phyloP scores from a whole-genome alignment of 2,113 vertebrate genomes.

The Chaetorhynchus papuensis region DNA sequence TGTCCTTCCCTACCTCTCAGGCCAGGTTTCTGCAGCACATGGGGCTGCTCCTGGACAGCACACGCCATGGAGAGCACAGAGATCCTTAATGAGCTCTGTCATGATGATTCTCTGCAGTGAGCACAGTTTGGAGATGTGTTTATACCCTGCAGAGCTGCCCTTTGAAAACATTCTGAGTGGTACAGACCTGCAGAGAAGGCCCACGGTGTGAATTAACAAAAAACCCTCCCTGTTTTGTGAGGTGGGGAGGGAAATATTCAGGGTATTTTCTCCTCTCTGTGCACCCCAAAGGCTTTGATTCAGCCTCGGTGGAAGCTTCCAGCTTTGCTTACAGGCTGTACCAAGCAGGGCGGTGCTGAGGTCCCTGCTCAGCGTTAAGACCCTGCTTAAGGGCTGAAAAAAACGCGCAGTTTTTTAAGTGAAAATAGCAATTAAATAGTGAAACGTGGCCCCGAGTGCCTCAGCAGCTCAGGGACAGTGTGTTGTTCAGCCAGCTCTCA shows the following conservation, averaged over 20 bases:
- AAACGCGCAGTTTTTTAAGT: background rate
- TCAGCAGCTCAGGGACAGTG: background rate
- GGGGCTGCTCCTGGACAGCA: slow-evolving; percentile 48
- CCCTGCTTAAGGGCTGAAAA: background rate
- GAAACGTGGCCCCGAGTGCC: background rate
- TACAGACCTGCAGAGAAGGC: background rate
- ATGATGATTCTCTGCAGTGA: background rate
- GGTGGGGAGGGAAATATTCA: background rate
- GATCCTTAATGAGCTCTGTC: background rate
- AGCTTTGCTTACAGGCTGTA: background rate
- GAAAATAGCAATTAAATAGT: background rate
- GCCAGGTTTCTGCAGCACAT: background rate
- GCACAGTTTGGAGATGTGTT: slow-evolving; percentile 20
- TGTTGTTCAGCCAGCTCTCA: background rate
- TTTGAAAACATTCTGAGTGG: background rate
- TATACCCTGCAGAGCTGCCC: background rate
- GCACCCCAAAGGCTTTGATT: background rate
- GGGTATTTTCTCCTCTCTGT: background rate
- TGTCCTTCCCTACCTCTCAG: background rate
- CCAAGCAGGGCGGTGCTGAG: background rate
- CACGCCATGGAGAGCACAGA: background rate
- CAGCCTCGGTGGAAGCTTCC: background rate
- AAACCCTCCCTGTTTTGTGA: background rate
- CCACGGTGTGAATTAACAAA: background rate
- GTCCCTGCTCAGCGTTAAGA: background rate